These are phyloP conservation scores for Genyomyrus donnyi DNA, from an alignment of 2,113 vertebrate genomes.

Conservation along the genomic window DNA sequence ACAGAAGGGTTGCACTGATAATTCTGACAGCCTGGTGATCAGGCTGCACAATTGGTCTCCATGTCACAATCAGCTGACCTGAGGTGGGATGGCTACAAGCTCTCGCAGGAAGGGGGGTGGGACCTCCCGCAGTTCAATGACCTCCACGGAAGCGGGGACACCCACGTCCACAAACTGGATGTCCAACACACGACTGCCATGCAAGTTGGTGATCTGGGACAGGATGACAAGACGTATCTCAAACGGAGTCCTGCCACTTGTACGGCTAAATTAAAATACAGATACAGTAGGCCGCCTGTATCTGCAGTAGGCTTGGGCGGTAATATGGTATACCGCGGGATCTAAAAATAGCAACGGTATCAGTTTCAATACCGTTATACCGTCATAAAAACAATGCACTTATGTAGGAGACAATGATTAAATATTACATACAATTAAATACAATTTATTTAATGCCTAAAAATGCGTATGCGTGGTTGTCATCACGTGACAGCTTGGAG, in stretches of 20 bases:
- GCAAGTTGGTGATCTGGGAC: conserved; percentile 75
- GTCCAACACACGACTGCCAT: conserved; percentile 75
- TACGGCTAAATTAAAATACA: not conserved
- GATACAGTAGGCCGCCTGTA: not conserved
- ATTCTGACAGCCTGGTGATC: not conserved
- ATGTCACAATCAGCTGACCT: conserved; percentile 57
- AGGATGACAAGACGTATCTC: conserved; percentile 8
- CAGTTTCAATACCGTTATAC: no score
- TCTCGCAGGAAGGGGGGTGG: conserved; percentile 69
- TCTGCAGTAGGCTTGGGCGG: not conserved
- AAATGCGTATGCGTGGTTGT: no score
- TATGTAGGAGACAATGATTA: no score
- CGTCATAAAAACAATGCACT: no score
- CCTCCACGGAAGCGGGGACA: conserved; percentile 72
- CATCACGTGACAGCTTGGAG: no score
- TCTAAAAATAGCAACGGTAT: no score
- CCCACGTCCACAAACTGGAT: conserved; percentile 78
- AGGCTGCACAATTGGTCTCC: not conserved
- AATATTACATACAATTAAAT: no score
- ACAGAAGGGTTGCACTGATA: not conserved
- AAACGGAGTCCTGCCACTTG: not conserved
- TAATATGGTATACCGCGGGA: no score
- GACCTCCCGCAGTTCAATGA: conserved; percentile 82
- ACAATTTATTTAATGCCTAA: no score
- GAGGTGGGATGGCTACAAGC: conserved; percentile 72